phyloP scores from a whole-genome alignment of 2,113 vertebrate genomes.

The Protobothrops flavoviridis region DNA sequence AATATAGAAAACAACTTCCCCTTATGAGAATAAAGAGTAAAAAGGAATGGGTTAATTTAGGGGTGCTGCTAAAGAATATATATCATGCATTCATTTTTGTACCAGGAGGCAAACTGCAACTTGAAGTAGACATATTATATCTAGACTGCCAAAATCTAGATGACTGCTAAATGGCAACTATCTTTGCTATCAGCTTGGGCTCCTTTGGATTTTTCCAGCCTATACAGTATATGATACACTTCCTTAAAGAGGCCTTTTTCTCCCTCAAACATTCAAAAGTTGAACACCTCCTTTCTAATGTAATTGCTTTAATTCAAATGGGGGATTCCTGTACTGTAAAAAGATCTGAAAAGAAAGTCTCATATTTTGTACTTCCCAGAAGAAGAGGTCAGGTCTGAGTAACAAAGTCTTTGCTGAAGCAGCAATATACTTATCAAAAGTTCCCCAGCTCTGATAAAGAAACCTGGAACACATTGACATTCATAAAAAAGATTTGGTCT shows the following conservation, averaged over 20 bases:
- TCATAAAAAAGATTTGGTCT: slow-evolving; percentile 9
- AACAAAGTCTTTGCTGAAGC: rapidly evolving
- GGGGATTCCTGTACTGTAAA: background rate
- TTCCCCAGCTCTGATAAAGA: background rate
- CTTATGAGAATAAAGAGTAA: background rate
- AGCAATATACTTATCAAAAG: background rate
- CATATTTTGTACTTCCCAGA: background rate
- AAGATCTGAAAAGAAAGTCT: background rate
- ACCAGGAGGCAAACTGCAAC: background rate
- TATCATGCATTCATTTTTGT: background rate
- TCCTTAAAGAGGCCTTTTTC: background rate
- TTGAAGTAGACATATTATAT: background rate
- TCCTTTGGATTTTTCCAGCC: background rate
- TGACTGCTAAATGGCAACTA: background rate
- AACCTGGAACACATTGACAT: background rate
- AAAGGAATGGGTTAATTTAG: background rate
- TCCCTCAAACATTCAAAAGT: background rate
- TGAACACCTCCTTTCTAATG: background rate
- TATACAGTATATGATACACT: background rate
- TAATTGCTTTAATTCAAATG: background rate
- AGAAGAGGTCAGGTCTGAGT: rapidly evolving
- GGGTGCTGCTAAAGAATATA: background rate
- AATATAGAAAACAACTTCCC: background rate
- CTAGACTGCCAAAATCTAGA: background rate
- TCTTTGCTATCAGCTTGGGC: background rate